Percentiles rank a stretch among this genome's conserved stretches.
Evolutionary conservation across 2,113 vertebrate species (phyloP).

Genomic region (Brienomyrus longianalis): DNA sequence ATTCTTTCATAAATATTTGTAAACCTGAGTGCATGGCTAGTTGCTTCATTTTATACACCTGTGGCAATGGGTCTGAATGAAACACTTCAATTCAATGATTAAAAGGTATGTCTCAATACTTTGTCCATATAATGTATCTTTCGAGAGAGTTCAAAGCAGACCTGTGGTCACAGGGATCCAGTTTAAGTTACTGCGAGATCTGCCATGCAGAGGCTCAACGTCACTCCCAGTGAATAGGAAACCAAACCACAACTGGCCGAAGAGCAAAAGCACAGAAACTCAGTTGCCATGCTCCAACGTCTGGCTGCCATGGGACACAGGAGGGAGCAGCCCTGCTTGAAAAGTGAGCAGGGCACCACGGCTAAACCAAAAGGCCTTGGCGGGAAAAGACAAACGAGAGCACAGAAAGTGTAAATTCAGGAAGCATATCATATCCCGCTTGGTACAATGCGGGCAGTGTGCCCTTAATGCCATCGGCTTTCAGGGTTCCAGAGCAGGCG

Average conservation of each 20-base stretch:
- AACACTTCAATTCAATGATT: neutral
- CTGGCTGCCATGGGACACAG: neutral
- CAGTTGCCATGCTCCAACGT: neutral
- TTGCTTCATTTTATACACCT: neutral
- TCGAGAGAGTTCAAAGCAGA: neutral
- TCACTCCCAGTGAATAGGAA: neutral
- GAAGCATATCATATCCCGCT: neutral
- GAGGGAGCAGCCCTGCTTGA: neutral
- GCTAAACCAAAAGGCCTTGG: neutral
- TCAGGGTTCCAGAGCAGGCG: neutral
- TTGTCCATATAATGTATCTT: neutral
- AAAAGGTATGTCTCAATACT: neutral
- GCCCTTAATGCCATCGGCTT: neutral
- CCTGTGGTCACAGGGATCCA: neutral
- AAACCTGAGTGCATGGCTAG: neutral
- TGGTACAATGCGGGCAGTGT: slow-evolving; percentile 5
- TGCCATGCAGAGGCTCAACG: neutral
- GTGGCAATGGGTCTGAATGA: neutral
- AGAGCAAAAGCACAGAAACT: neutral
- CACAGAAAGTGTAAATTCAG: neutral
- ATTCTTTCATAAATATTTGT: neutral
- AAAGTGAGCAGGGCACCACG: neutral
- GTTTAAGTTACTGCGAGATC: neutral
- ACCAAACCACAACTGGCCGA: neutral
- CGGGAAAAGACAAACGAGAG: neutral